Evolutionary conservation across 1,140 invertebrate species (phyloP).

Genomic region (Mya arenaria): DNA sequence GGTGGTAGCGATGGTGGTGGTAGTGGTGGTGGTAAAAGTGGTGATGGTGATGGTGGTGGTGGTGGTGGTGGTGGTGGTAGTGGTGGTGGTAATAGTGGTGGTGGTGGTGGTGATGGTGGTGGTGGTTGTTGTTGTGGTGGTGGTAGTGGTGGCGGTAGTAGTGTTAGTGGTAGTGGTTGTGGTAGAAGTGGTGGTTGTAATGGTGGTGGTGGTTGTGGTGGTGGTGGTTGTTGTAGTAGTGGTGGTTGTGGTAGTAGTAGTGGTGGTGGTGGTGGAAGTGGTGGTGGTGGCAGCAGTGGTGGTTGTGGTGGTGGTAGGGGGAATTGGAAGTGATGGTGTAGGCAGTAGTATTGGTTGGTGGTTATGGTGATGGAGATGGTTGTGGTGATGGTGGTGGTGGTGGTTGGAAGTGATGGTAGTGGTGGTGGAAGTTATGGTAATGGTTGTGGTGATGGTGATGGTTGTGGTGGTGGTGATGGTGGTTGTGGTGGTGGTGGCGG

Average conservation of each 20-base stretch:
- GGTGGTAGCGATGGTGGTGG: slow-evolving; percentile 1
- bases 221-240: slow-evolving; percentile 51
- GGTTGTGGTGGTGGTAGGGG: neutral
- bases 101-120: slow-evolving; percentile 38
- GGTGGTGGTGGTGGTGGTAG: slow-evolving; percentile 3
- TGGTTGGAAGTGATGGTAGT: slow-evolving; percentile 15
- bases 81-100: slow-evolving; percentile 1
- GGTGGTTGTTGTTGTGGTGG: slow-evolving; percentile 50
- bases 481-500: neutral
- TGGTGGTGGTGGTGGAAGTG: neutral
- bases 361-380: neutral
- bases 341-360: neutral
- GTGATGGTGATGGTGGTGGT: slow-evolving; percentile 3
- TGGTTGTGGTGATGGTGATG: slow-evolving; percentile 15
- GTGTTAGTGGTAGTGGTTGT: neutral
- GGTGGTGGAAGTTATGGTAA: neutral
- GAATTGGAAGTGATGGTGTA: neutral
- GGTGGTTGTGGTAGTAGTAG: slow-evolving; percentile 29
- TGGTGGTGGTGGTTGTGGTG: neutral
- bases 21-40: slow-evolving; percentile 17
- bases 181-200: slow-evolving; percentile 3
- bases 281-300: neutral
- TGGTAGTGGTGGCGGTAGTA: slow-evolving; percentile 57
- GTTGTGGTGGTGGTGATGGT: neutral
- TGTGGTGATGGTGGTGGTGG: slow-evolving; percentile 1